Evolutionary conservation across 2,888 invertebrate genomes (phyloP).

Genomic region (Mythimna vitellina): DNA sequence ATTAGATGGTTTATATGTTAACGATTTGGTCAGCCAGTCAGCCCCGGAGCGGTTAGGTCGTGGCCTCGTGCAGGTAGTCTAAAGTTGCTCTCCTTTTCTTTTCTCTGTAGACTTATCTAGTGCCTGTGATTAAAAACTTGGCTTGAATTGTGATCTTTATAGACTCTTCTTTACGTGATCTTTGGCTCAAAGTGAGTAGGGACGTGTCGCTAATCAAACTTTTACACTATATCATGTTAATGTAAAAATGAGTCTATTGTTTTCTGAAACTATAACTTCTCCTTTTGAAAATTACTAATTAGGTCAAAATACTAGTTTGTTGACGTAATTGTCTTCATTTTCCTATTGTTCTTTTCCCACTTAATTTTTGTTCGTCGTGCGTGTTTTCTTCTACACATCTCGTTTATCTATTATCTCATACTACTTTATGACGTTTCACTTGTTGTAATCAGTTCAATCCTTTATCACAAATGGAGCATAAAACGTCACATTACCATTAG

Average conservation of each 20-base stretch:
- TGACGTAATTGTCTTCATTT: neutral
- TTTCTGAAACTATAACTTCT: neutral
- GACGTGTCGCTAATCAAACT: too few species aligned
- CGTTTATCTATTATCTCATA: neutral
- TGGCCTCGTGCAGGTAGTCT: constrained; percentile 31
- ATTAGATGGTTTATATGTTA: constrained; percentile 82
- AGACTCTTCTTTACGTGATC: neutral
- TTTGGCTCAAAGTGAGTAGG: too few species aligned
- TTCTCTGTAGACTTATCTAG: constrained; percentile 8
- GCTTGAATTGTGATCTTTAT: neutral
- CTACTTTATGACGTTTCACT: neutral
- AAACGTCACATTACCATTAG: neutral
- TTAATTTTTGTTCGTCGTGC: neutral
- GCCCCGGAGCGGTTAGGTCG: constrained; percentile 36
- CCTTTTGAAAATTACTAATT: neutral
- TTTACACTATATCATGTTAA: neutral
- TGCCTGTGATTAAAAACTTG: constrained; percentile 6
- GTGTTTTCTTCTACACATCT: neutral
- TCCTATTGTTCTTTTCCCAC: neutral
- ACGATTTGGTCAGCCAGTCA: constrained; percentile 54
- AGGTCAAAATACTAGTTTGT: neutral
- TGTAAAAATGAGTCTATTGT: neutral
- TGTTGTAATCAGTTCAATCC: neutral
- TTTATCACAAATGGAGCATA: neutral
- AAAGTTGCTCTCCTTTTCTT: constrained; percentile 5